Evolutionary conservation across 1,140 invertebrate species (phyloP).

Genomic region (Drosophila insularis): DNA sequence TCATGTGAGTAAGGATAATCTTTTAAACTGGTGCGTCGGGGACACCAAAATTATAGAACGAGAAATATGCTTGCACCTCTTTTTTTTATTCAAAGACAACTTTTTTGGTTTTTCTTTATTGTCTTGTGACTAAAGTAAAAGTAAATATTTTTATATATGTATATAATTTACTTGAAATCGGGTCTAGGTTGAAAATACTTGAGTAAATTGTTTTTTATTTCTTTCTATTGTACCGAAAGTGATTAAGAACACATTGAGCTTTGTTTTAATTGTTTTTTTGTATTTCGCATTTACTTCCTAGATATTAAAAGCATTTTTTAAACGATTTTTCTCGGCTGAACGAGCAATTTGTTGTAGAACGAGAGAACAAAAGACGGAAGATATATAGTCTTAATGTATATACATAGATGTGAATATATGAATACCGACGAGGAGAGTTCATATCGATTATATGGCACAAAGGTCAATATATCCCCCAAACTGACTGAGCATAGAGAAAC

Average conservation of each 20-base stretch:
- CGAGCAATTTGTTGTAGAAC: neutral
- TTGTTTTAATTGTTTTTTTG: constrained; percentile 14
- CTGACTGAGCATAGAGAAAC: neutral
- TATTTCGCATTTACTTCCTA: constrained; percentile 34
- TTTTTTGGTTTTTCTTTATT: neutral
- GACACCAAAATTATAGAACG: no score
- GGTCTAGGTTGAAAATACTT: constrained; percentile 19
- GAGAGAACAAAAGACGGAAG: constrained; percentile 45
- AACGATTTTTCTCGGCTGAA: constrained; percentile 28
- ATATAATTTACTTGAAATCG: neutral
- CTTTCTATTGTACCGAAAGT: constrained; percentile 44
- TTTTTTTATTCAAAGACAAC: neutral
- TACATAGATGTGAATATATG: constrained; percentile 46
- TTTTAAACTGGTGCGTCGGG: no score
- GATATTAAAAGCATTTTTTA: constrained; percentile 38
- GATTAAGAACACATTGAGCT: constrained; percentile 55
- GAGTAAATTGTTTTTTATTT: constrained; percentile 19
- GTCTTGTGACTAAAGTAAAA: neutral
- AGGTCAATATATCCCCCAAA: constrained; percentile 2
- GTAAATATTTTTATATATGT: neutral
- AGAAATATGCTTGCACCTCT: neutral
- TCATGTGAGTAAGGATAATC: neutral
- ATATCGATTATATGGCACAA: constrained; percentile 13
- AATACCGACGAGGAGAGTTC: constrained; percentile 11
- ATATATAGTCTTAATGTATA: no score